Evolutionary conservation across 2,113 vertebrate genomes (phyloP).

Genomic region (Danionella cerebrum): DNA sequence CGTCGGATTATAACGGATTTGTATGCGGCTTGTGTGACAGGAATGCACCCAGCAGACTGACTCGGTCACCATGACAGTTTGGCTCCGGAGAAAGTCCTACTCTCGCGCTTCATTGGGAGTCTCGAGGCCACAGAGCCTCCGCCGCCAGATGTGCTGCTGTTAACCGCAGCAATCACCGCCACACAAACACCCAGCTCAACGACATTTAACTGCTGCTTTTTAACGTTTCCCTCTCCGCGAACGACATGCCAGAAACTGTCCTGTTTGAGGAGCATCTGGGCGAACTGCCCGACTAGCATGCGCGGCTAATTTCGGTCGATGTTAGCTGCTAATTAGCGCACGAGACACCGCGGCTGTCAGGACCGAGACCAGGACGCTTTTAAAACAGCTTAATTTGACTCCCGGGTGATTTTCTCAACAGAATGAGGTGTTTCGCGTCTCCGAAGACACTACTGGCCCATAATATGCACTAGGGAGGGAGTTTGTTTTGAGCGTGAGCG

Average conservation of each 20-base stretch:
- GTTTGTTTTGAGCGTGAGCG: background rate
- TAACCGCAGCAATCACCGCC: conserved; percentile 3
- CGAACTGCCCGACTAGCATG: conserved; percentile 20
- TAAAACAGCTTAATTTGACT: background rate
- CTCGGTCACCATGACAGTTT: conserved; percentile 47
- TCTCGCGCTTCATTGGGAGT: conserved; percentile 51
- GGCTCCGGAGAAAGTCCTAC: conserved; percentile 31
- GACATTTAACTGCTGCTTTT: background rate
- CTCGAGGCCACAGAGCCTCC: conserved; percentile 60
- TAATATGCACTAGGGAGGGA: background rate
- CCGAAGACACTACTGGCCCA: background rate
- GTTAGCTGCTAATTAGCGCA: conserved; percentile 23
- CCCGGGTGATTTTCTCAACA: background rate
- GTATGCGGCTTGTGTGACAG: background rate
- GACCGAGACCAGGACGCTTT: conserved; percentile 6
- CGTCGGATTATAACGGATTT: background rate
- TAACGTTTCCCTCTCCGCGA: background rate
- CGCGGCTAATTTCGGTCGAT: conserved; percentile 9
- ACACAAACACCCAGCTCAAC: background rate
- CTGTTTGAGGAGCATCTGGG: background rate
- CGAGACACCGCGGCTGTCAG: conserved; percentile 12
- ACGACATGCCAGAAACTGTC: background rate
- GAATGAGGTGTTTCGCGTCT: background rate
- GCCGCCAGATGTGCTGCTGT: conserved; percentile 33
- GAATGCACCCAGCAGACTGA: conserved; percentile 2